Evolutionary conservation across 2,888 invertebrate genomes (phyloP).

Genomic region (Melangyna quadrimaculata): DNA sequence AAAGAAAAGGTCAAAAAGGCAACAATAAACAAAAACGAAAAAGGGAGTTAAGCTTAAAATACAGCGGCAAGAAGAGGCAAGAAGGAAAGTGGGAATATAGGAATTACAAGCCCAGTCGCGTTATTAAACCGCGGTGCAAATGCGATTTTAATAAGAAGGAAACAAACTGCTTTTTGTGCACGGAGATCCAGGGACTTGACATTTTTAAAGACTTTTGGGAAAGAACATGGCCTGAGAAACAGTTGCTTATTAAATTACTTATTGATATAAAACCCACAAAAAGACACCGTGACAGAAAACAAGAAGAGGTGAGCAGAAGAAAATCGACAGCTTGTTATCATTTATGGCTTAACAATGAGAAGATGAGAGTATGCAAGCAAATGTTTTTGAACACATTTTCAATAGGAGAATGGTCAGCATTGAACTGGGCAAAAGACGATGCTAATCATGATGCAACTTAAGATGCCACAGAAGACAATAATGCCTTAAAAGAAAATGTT

Average conservation of each 20-base stretch:
- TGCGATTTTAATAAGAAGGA: background rate
- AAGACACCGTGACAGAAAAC: slow-evolving; percentile 8
- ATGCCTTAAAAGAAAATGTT: background rate
- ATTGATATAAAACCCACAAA: background rate
- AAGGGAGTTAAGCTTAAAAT: slow-evolving; percentile 5
- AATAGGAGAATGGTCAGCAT: background rate
- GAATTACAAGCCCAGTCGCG: background rate
- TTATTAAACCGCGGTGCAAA: slow-evolving; percentile 20
- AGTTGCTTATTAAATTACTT: slow-evolving; percentile 4
- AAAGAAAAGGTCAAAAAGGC: too few species aligned
- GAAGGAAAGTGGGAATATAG: background rate
- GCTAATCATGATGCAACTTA: background rate
- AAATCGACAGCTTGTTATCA: slow-evolving; percentile 2
- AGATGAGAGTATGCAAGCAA: slow-evolving; percentile 7
- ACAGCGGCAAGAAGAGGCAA: background rate
- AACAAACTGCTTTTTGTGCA: slow-evolving; percentile 19
- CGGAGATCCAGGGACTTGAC: background rate
- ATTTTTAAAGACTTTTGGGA: slow-evolving; percentile 17
- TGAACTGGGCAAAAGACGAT: background rate
- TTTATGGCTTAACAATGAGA: slow-evolving; percentile 14
- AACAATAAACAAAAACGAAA: too few species aligned
- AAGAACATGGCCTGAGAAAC: slow-evolving; percentile 12
- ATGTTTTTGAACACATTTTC: slow-evolving; percentile 1
- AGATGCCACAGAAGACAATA: background rate
- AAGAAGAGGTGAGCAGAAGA: background rate